Evolutionary conservation across 2,113 vertebrate species (phyloP).

Genomic region (Pholis gunnellus): DNA sequence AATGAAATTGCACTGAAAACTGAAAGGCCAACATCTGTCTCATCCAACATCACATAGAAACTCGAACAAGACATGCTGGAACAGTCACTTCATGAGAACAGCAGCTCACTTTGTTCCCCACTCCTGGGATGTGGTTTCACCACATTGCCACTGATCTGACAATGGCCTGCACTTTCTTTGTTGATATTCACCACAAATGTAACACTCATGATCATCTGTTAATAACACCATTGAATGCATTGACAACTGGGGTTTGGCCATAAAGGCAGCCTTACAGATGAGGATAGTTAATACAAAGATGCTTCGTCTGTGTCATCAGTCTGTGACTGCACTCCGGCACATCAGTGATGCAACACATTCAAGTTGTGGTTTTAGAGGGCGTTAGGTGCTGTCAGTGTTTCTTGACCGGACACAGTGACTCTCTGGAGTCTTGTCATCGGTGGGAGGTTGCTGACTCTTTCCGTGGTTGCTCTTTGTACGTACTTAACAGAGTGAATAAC

Average conservation of each 20-base stretch:
- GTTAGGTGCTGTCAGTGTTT: background rate
- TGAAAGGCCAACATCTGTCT: slow-evolving; percentile 12
- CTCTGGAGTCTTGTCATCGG: background rate
- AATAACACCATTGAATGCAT: slow-evolving; percentile 24
- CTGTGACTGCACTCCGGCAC: slow-evolving; percentile 43
- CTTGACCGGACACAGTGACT: background rate
- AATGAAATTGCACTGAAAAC: slow-evolving; percentile 16
- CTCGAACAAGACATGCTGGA: slow-evolving; percentile 6
- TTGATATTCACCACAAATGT: slow-evolving; percentile 17
- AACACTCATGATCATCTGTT: slow-evolving; percentile 24
- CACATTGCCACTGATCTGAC: slow-evolving; percentile 24
- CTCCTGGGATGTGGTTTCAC: background rate
- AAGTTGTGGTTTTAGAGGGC: slow-evolving; percentile 23
- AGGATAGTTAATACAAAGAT: background rate
- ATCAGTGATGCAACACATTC: slow-evolving; percentile 46
- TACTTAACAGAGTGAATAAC: slow-evolving; percentile 23
- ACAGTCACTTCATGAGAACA: slow-evolving; percentile 36
- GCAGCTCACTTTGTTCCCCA: slow-evolving; percentile 40
- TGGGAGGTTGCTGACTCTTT: slow-evolving; percentile 13
- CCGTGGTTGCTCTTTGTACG: slow-evolving; percentile 14
- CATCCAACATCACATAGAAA: slow-evolving; percentile 36
- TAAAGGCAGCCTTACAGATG: background rate
- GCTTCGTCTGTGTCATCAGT: background rate
- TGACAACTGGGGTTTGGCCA: slow-evolving; percentile 13
- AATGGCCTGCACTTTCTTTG: slow-evolving; percentile 5